These are phyloP conservation scores for Muscicapa adusta DNA, from an alignment of 2,113 vertebrate species.

Conservation along the genomic window DNA sequence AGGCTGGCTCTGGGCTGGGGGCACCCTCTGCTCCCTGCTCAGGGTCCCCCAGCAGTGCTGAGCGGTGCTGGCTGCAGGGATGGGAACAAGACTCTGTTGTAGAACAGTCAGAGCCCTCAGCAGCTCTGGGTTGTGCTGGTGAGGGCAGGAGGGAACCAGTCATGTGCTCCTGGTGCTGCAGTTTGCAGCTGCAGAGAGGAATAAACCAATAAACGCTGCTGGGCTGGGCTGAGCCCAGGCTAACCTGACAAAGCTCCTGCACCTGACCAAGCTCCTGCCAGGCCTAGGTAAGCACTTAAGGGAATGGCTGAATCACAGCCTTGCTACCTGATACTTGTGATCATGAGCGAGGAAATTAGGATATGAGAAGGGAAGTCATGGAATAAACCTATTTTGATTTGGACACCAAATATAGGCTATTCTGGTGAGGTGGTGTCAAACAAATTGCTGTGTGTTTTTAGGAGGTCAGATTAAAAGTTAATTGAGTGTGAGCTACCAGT, in stretches of 20 bases:
- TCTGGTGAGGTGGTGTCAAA: accelerated
- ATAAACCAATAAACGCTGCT: neutral
- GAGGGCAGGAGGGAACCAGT: neutral
- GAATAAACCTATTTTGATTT: neutral
- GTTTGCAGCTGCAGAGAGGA: neutral
- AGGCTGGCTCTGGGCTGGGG: neutral
- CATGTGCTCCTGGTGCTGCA: accelerated
- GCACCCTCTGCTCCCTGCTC: neutral
- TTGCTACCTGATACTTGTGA: neutral
- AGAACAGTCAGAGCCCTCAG: neutral
- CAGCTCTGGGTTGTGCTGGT: neutral
- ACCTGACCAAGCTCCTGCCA: neutral
- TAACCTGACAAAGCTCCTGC: neutral
- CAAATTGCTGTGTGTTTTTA: neutral
- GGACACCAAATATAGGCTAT: neutral
- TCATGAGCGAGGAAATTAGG: neutral
- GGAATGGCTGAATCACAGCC: neutral
- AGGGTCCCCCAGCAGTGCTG: neutral
- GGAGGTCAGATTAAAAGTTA: neutral
- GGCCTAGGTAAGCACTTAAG: neutral
- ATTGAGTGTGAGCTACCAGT: accelerated
- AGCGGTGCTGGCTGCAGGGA: accelerated
- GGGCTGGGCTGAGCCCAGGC: accelerated
- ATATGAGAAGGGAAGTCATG: neutral
- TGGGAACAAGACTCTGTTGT: accelerated